Base-by-base conservation (phyloP, 2,113 vertebrate species). In the Nasalis larvatus region DNA sequence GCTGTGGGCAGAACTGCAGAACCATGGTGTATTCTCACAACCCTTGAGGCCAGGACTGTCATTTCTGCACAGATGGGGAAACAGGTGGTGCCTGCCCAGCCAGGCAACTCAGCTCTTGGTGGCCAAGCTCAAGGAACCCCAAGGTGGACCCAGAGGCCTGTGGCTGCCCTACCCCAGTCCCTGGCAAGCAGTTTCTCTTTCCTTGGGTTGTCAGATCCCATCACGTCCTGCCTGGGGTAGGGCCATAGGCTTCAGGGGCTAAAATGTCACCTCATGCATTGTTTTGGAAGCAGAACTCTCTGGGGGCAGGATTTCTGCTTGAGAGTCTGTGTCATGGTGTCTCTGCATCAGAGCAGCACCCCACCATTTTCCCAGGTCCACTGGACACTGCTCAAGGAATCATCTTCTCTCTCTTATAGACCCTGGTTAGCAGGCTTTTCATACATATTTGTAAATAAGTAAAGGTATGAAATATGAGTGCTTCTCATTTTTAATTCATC, bases 321-420 rank as follows among this genome's bases (percentile, higher is more conserved):
- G 20, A 13, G 2, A 16, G 37, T 69, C n/a, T 11, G 6, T 30
- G n/a, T 16, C 30, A 25, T 0, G 0, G 27, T 4, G 0, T 6
- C 37, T 32, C 42, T 8, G 32, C 20, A 13, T 3, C 0, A 16
- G 56, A 32, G 40, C 0, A 3, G 49, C 0, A 0, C 2, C 20
- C 45, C n/a, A 35, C 49, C 1, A 0, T 35, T 47, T 30, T 10
- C 56, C 68, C 1, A 4, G 32, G 47, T 20, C 54, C 8, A 6
- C 1, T 14, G 58, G 20, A 58, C 32, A 12, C 23, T 37, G 56
- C 82, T 58, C 32, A 21, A 6, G 32, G 17, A 11, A 11, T 0
- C 49, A 13, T 76, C 37, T 35, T 42, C 4, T 35, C 10, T 73
- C 47, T 77, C 12, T 20, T 10, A 11, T 25, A n/a, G 37, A 74